phyloP scores from a whole-genome alignment of 1,140 invertebrate genomes.

The Metopolophium dirhodum region DNA sequence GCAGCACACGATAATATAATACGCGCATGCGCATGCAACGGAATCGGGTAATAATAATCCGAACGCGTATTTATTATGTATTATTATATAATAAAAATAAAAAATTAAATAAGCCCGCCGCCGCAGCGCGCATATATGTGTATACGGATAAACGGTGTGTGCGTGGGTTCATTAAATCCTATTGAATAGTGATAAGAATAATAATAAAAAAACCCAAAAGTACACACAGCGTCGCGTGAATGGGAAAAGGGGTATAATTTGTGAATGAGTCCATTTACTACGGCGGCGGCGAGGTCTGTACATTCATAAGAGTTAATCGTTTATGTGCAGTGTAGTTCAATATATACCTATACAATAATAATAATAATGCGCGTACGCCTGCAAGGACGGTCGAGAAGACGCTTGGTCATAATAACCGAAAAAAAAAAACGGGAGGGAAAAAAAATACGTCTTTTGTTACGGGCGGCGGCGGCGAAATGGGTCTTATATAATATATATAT shows the following conservation, averaged over 20 bases:
- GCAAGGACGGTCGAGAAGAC: constrained; percentile 1
- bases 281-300: not conserved
- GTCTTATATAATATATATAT: not conserved
- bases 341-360: not conserved
- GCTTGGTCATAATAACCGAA: constrained; percentile 20
- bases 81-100: not conserved
- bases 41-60: constrained; percentile 3
- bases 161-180: constrained; percentile 51
- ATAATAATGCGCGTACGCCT: not conserved
- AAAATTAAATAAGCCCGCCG: not conserved
- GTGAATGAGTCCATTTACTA: constrained; percentile 54
- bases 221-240: not conserved
- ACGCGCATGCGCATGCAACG: not conserved
- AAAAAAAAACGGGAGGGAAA: not conserved
- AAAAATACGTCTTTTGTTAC: not conserved
- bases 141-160: constrained; percentile 8
- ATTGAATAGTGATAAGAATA: constrained; percentile 11
- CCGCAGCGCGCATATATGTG: too few relatives aligned
- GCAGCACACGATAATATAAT: too few relatives aligned
- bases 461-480: not conserved
- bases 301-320: constrained; percentile 52
- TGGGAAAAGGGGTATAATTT: constrained; percentile 53
- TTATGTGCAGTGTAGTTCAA: not conserved
- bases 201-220: not conserved
- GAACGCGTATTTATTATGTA: not conserved